Evolutionary conservation across 2,797 vertebrate species (phyloP).

Genomic region (Naso thynnoides): DNA sequence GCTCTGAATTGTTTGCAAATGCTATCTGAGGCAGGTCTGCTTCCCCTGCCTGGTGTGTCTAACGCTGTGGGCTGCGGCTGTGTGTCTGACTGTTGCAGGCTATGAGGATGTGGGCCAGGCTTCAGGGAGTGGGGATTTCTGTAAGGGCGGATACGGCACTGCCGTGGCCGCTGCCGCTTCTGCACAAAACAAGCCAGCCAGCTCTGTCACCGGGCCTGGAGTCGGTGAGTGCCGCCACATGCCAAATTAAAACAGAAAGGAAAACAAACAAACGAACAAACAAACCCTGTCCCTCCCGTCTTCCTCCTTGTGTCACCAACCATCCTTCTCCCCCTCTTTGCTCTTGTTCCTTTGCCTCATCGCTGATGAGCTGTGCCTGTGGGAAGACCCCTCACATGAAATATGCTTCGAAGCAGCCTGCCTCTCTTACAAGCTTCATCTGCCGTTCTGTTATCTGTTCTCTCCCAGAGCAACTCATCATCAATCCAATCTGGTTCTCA

Average conservation of each 20-base stretch:
- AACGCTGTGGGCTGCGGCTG: constrained; percentile 87
- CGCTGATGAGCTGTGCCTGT: constrained; percentile 55
- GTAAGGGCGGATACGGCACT: constrained; percentile 90
- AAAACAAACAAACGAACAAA: background rate
- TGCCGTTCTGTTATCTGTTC: constrained; percentile 42
- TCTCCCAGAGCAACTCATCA: constrained; percentile 63
- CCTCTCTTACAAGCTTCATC: constrained; percentile 45
- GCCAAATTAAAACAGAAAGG: constrained; percentile 62
- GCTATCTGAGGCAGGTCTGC: constrained; percentile 69
- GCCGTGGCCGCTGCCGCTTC: constrained; percentile 86
- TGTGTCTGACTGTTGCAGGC: constrained; percentile 92
- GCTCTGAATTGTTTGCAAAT: constrained; percentile 64
- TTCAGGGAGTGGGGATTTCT: constrained; percentile 91
- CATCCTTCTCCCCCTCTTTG: constrained; percentile 57
- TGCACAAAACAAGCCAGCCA: constrained; percentile 89
- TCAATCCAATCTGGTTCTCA: constrained; percentile 22
- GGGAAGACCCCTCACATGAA: constrained; percentile 16
- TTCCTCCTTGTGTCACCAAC: constrained; percentile 68
- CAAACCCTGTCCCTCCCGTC: constrained; percentile 63
- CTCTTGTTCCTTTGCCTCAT: constrained; percentile 62
- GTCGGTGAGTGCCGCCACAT: constrained; percentile 88
- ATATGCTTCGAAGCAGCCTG: constrained; percentile 50
- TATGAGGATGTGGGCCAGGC: constrained; percentile 93
- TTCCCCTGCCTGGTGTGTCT: constrained; percentile 85
- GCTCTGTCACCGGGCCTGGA: constrained; percentile 89